A percentile compares a stretch with the other conserved stretches of the same genome.
Conservation (phyloP, 2,888 invertebrate genomes). For the Dryadula phaetusa region DNA sequence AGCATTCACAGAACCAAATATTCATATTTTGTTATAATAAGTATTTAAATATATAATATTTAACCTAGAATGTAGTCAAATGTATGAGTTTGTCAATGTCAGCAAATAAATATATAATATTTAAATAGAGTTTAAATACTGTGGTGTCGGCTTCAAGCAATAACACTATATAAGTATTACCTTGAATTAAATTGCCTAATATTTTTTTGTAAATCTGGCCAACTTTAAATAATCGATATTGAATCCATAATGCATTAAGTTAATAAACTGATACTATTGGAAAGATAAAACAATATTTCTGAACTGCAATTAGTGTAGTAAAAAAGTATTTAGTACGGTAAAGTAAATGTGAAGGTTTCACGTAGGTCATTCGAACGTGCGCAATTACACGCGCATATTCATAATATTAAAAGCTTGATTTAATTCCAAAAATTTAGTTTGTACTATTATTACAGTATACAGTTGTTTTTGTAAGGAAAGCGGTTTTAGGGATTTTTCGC, state of each 20-base stretch:
- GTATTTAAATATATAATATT: too few relatives aligned
- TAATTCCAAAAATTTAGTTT: constrained; percentile 4
- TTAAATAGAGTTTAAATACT: too few relatives aligned
- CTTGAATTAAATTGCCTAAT: not conserved
- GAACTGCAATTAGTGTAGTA: constrained; percentile 14
- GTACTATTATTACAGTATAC: not conserved
- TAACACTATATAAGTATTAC: not conserved
- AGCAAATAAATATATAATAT: too few relatives aligned
- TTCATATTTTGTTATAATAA: too few relatives aligned
- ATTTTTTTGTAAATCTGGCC: not conserved
- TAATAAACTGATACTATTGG: not conserved
- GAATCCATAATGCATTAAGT: not conserved
- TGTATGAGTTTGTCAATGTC: too few relatives aligned
- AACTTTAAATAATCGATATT: not conserved
- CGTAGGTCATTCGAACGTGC: constrained; percentile 41
- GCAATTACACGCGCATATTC: constrained; percentile 29
- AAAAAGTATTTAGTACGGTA: constrained; percentile 25
- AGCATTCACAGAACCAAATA: too few relatives aligned
- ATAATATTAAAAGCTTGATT: constrained; percentile 9
- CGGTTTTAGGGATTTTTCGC: too few relatives aligned
- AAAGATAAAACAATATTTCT: constrained; percentile 2
- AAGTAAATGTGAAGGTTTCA: constrained; percentile 40
- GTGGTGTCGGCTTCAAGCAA: not conserved
- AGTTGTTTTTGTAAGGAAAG: not conserved
- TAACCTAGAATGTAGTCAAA: too few relatives aligned